Percentiles rank a stretch among this genome's conserved stretches.
phyloP scores from a whole-genome alignment of 2,888 invertebrate genomes.

The Agrotis exclamationis region DNA sequence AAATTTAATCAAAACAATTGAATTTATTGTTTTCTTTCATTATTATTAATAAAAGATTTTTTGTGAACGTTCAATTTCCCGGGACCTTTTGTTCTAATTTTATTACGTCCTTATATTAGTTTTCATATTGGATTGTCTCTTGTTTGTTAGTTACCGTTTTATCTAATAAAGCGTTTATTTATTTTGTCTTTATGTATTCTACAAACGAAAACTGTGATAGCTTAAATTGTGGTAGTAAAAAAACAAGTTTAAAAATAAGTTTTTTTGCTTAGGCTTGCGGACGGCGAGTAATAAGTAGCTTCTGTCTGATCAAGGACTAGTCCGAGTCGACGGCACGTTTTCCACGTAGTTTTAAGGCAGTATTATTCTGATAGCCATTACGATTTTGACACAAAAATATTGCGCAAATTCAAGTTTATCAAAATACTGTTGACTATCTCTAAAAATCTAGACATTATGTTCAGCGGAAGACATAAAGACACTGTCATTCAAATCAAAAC shows the following conservation, averaged over 20 bases:
- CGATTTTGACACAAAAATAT: too few relatives aligned
- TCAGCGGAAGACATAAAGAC: neutral
- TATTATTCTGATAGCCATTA: too few relatives aligned
- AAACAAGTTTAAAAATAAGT: too few relatives aligned
- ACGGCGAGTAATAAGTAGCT: too few relatives aligned
- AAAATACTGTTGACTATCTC: neutral
- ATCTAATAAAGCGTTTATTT: neutral
- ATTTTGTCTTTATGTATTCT: too few relatives aligned
- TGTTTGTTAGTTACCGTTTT: neutral
- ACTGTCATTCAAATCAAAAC: constrained; percentile 11
- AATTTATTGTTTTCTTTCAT: constrained; percentile 60
- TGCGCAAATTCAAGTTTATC: too few relatives aligned
- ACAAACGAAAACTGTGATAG: too few relatives aligned
- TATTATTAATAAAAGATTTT: constrained; percentile 55
- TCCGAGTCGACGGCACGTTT: too few relatives aligned
- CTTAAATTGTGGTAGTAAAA: too few relatives aligned
- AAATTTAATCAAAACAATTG: constrained; percentile 65
- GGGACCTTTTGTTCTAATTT: constrained; percentile 24
- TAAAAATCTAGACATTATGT: neutral
- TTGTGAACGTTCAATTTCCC: constrained; percentile 48
- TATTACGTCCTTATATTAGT: constrained; percentile 16
- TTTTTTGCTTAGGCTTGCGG: too few relatives aligned
- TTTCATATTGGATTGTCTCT: constrained; percentile 11
- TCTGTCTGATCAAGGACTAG: too few relatives aligned
- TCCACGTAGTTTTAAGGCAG: too few relatives aligned